phyloP scores from a whole-genome alignment of 2,797 vertebrate genomes.

The Sebastes hopkinsi region DNA sequence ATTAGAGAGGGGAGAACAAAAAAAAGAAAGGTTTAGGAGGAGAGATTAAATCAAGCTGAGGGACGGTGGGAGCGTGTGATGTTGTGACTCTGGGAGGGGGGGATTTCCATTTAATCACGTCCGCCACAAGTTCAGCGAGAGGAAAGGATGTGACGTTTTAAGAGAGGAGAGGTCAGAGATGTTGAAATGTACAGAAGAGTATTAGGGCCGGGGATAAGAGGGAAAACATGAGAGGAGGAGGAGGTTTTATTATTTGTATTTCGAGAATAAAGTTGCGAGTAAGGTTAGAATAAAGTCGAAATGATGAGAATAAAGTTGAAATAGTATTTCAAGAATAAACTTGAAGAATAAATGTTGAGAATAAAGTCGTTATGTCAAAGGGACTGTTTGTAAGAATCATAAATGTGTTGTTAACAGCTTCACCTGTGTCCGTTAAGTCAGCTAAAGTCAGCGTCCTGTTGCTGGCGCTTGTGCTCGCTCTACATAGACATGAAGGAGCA shows the following conservation, averaged over 20 bases:
- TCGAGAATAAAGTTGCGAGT: no score
- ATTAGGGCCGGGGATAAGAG: no score
- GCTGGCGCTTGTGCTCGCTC: no score
- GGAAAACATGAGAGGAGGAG: background rate
- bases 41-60: conserved; percentile 56
- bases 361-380: no score
- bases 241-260: background rate
- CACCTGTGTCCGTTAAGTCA: no score
- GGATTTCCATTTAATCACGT: conserved; percentile 25
- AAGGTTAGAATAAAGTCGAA: no score
- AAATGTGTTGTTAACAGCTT: rapidly evolving
- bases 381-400: rapidly evolving
- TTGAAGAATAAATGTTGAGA: no score
- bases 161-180: background rate
- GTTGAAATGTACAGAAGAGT: no score
- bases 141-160: background rate
- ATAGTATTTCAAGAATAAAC: no score
- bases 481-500: no score
- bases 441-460: no score
- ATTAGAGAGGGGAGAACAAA: conserved; percentile 11
- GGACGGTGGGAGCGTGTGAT: background rate
- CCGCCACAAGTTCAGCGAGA: background rate
- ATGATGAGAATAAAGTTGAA: no score
- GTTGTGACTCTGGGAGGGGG: conserved; percentile 3
- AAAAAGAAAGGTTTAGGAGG: conserved; percentile 33